Evolutionary conservation across 2,113 vertebrate species (phyloP), one percentile per base, ranked within the genome.

Genomic region (Hypomesus transpacificus): DNA sequence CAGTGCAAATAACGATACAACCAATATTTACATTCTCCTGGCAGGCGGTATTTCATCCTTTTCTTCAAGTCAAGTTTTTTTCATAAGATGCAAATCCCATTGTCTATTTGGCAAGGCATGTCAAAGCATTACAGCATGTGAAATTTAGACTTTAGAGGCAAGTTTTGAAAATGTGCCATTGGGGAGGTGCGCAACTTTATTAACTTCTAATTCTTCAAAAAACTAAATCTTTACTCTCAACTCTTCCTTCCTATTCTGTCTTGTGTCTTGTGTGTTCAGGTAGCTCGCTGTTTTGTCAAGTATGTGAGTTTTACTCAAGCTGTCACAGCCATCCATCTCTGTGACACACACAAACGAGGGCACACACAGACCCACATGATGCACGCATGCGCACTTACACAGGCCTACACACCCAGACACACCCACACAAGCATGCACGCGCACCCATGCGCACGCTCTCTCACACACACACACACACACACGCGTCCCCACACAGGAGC

Each of bases 251-350:
- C 71, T 59, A 74, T 74, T 60, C 73, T 73, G 39, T 75, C 75
- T 71, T 69, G 71, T 77, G 57, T 65, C 75, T 70, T 70, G 71
- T 75, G 57, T 65, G 39, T 21, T 71, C 75, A 72, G 64, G 77
- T 72, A 8, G 39, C 39, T 46, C 9, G 31, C 39, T 7, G 39
- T 46, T 46, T 46, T 9, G 6, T 34, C 18, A 64, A 57, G 75
- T 54, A 75, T 70, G 83, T 81, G 80, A 80, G 75, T 77, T 65
- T 73, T 77, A 46, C 70, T 71, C 61, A 62, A 63, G 74, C 78
- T 79, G 77, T 78, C 74, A 74, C 68, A 46, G 62, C 72, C 77
- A 75, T 77, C 31, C 69, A 54, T 28, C 75, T 79, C 68, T 34
- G 75, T 83, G 39, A 13, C 7, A 46, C 9, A 46, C 39, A 46